Percentiles rank a stretch among this genome's conserved stretches.
These are phyloP conservation scores for Tachystola acroxantha DNA, from an alignment of 2,888 invertebrate species.

Conservation along the genomic window DNA sequence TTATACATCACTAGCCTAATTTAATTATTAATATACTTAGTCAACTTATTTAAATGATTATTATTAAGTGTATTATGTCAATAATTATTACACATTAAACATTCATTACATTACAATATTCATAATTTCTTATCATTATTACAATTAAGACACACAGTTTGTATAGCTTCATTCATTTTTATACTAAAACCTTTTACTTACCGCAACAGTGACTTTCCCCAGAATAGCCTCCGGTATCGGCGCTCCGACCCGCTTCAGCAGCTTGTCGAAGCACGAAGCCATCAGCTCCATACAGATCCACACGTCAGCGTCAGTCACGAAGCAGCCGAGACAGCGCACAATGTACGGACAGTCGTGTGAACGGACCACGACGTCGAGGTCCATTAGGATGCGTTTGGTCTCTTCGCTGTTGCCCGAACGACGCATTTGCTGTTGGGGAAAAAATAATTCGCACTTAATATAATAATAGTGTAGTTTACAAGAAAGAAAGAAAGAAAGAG, in stretches of 20 bases:
- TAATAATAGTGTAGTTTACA: too few species aligned
- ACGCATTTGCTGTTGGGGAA: conserved; percentile 89
- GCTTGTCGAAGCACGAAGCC: conserved; percentile 98
- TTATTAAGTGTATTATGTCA: too few species aligned
- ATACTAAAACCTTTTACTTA: conserved; percentile 51
- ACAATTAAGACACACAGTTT: too few species aligned
- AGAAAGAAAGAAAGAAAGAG: too few species aligned
- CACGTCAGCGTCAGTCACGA: conserved; percentile 97
- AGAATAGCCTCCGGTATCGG: conserved; percentile 98
- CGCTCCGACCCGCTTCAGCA: conserved; percentile 89
- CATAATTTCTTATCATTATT: too few species aligned
- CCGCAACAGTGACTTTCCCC: conserved; percentile 97
- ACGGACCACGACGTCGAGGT: conserved; percentile 98
- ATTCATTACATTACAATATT: too few species aligned
- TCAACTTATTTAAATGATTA: too few species aligned
- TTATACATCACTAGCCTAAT: too few species aligned
- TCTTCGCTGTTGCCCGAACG: conserved; percentile 97
- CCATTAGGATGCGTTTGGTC: conserved; percentile 99
- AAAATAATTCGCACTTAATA: background rate
- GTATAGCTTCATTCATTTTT: too few species aligned
- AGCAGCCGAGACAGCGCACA: conserved; percentile 97
- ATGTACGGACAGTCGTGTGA: conserved; percentile 98
- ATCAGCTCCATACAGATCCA: conserved; percentile 99
- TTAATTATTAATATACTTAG: too few species aligned
- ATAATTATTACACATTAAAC: too few species aligned